These are phyloP conservation scores for Corythaeola cristata DNA, from an alignment of 2,113 vertebrate species.

Conservation along the genomic window DNA sequence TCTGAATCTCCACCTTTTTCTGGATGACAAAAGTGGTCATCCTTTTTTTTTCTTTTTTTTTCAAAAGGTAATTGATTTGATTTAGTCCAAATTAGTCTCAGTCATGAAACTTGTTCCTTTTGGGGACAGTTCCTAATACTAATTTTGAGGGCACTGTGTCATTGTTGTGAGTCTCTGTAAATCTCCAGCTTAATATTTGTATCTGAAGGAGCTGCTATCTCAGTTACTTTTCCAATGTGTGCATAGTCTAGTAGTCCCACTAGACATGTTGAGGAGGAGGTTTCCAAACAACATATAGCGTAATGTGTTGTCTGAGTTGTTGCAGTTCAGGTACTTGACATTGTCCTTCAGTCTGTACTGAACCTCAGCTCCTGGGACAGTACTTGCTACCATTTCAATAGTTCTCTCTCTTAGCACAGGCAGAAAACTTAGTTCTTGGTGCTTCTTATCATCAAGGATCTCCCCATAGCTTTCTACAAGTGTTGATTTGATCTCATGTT, in stretches of 20 bases:
- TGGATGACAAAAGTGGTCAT: neutral
- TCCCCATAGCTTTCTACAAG: neutral
- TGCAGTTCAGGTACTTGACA: neutral
- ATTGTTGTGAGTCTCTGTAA: neutral
- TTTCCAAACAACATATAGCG: neutral
- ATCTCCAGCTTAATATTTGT: neutral
- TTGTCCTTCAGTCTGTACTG: neutral
- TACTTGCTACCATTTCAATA: neutral
- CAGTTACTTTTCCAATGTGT: neutral
- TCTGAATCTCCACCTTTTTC: neutral
- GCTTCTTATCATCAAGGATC: neutral
- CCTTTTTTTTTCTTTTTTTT: neutral
- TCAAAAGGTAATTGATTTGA: neutral
- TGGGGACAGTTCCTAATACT: neutral
- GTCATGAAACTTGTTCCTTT: neutral
- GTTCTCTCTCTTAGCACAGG: neutral
- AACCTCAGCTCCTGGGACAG: neutral
- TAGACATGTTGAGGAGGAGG: neutral
- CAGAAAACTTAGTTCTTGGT: neutral
- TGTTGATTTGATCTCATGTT: neutral
- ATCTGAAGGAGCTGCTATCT: neutral
- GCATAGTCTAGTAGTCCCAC: neutral
- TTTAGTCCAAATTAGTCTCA: neutral
- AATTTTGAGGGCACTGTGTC: accelerated
- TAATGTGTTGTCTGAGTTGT: neutral